A percentile compares a stretch with the other conserved stretches of the same genome.
Evolutionary conservation across 1,140 invertebrate species (phyloP).

Genomic region (Zophobas morio): DNA sequence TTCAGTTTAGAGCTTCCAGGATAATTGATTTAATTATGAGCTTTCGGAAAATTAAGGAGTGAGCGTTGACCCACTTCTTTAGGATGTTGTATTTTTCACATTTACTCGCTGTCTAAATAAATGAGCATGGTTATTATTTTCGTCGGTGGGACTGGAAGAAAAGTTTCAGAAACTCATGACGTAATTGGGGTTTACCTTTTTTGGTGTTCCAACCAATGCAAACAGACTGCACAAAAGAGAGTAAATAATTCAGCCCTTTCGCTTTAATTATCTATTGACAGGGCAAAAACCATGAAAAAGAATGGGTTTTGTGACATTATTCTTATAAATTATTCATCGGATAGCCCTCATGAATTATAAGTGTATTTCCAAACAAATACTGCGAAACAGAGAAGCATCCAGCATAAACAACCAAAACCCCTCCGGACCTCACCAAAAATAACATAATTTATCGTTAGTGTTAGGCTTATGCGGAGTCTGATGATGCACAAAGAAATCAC

Average conservation of each 20-base stretch:
- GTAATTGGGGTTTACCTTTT: background rate
- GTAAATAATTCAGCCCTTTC: slow-evolving; percentile 4
- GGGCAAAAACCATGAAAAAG: slow-evolving; percentile 16
- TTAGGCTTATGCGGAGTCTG: background rate
- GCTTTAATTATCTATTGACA: slow-evolving; percentile 26
- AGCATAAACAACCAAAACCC: slow-evolving; percentile 7
- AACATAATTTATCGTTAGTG: slow-evolving; percentile 6
- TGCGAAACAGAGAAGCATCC: slow-evolving; percentile 6
- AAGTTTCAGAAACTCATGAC: background rate
- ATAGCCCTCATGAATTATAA: slow-evolving; percentile 21
- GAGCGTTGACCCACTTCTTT: background rate
- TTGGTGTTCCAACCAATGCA: background rate
- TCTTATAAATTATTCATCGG: slow-evolving; percentile 31
- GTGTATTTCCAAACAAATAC: slow-evolving; percentile 14
- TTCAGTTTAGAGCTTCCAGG: slow-evolving; percentile 10
- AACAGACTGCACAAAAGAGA: background rate
- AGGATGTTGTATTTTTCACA: background rate
- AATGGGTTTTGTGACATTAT: slow-evolving; percentile 12
- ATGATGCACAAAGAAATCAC: slow-evolving; percentile 9
- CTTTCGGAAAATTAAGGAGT: slow-evolving; percentile 6
- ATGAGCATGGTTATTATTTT: too few species aligned
- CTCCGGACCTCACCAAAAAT: slow-evolving; percentile 3
- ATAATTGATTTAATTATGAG: slow-evolving; percentile 16
- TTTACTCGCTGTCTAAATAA: background rate
- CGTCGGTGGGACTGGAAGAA: too few species aligned